phyloP scores from a whole-genome alignment of 1,140 invertebrate species.

The Zaprionus africanus region DNA sequence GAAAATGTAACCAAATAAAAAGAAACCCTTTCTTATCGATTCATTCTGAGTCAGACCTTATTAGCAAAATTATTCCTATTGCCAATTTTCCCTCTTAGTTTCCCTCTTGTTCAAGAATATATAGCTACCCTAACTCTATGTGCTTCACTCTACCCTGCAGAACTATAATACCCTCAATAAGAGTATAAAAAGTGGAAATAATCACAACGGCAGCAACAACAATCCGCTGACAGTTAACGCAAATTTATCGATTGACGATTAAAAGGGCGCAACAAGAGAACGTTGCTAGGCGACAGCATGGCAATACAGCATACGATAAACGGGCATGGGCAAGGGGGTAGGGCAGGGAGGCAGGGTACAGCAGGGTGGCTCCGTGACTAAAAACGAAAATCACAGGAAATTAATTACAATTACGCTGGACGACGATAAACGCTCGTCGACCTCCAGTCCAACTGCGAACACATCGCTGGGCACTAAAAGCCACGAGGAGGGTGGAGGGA shows the following conservation, averaged over 20 bases:
- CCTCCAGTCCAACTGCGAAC: conserved; percentile 6
- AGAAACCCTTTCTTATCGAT: too few species aligned
- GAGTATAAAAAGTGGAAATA: conserved; percentile 40
- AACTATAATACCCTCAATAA: background rate
- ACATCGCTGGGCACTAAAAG: conserved; percentile 3
- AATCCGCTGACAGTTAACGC: conserved; percentile 75
- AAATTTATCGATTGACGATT: conserved; percentile 82
- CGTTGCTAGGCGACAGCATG: conserved; percentile 40
- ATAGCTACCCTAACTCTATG: background rate
- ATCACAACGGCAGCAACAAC: conserved; percentile 42
- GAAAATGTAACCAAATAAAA: too few species aligned
- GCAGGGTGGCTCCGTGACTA: conserved; percentile 19
- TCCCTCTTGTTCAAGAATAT: background rate
- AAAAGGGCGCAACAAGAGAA: conserved; percentile 56
- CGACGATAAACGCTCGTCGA: conserved; percentile 33
- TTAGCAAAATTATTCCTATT: too few species aligned
- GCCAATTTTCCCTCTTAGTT: too few species aligned
- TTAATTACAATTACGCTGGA: conserved; percentile 78
- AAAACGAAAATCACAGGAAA: conserved; percentile 80
- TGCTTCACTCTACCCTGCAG: background rate
- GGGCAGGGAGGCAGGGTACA: background rate
- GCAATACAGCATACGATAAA: conserved; percentile 9
- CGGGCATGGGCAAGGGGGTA: background rate
- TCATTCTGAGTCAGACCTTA: too few species aligned
- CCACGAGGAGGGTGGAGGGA: background rate